phyloP scores from a whole-genome alignment of 2,888 invertebrate genomes.

The Drosophila vallismaia region DNA sequence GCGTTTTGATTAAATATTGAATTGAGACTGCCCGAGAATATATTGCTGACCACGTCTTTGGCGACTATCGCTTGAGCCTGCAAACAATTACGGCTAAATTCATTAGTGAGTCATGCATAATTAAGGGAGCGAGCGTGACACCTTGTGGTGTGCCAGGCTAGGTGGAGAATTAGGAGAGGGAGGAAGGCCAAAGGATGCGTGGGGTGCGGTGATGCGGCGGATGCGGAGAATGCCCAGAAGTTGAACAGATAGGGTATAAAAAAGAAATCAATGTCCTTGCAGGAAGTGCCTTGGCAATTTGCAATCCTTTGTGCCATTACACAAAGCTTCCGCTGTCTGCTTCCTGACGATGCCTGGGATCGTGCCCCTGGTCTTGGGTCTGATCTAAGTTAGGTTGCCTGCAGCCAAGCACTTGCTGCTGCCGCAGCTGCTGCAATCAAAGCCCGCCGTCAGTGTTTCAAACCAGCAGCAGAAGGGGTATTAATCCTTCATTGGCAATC shows the following conservation, averaged over 20 bases:
- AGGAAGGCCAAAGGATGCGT: constrained; percentile 15
- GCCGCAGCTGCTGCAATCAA: constrained; percentile 64
- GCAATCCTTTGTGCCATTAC: constrained; percentile 82
- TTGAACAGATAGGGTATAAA: constrained; percentile 28
- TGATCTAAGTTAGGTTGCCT: constrained; percentile 53
- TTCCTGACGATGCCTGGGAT: constrained; percentile 16
- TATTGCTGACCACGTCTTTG: constrained; percentile 35
- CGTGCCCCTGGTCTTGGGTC: constrained; percentile 8
- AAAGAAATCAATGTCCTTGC: constrained; percentile 70
- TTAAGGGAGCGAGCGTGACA: constrained; percentile 37
- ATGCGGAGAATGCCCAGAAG: not conserved
- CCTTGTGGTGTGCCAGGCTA: constrained; percentile 11
- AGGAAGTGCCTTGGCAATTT: constrained; percentile 80
- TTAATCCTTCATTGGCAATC: constrained; percentile 79
- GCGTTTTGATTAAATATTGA: constrained; percentile 64
- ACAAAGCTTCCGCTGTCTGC: constrained; percentile 73
- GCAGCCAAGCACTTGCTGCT: constrained; percentile 52
- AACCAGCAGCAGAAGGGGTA: constrained; percentile 54
- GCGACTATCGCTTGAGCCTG: constrained; percentile 25
- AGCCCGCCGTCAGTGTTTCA: constrained; percentile 35
- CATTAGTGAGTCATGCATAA: constrained; percentile 54
- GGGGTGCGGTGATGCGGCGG: not conserved
- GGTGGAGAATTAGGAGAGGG: constrained; percentile 10
- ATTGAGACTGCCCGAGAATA: constrained; percentile 11
- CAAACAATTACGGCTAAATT: constrained; percentile 60